These are phyloP conservation scores for Zophobas morio DNA, from an alignment of 1,140 invertebrate genomes.

Conservation along the genomic window DNA sequence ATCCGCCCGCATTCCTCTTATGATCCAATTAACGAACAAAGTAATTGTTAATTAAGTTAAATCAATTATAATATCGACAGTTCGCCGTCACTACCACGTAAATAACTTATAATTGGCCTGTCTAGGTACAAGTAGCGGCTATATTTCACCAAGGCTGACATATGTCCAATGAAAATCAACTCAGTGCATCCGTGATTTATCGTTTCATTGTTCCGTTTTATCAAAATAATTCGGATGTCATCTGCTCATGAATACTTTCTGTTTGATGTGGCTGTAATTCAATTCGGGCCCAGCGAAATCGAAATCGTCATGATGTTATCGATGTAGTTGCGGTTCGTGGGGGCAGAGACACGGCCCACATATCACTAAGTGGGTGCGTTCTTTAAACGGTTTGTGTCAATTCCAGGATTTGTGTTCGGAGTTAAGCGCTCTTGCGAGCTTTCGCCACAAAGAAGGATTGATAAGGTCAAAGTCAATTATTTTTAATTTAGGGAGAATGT, in stretches of 20 bases:
- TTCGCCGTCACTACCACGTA: constrained; percentile 34
- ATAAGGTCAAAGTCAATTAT: too few species aligned
- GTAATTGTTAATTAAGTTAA: constrained; percentile 59
- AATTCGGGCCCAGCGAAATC: constrained; percentile 40
- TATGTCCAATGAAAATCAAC: constrained; percentile 57
- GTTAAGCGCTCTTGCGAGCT: too few species aligned
- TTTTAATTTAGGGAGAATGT: too few species aligned
- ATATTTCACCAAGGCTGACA: constrained; percentile 52
- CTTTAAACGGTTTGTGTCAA: not conserved
- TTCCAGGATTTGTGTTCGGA: not conserved
- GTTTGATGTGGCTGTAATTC: constrained; percentile 53
- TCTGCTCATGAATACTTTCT: constrained; percentile 56
- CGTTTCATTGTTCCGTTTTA: constrained; percentile 54
- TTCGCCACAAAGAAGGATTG: too few species aligned
- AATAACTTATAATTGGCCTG: constrained; percentile 46
- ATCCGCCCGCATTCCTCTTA: constrained; percentile 58
- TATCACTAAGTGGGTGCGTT: too few species aligned
- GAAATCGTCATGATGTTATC: constrained; percentile 24
- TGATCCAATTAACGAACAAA: constrained; percentile 60
- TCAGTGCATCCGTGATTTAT: constrained; percentile 56
- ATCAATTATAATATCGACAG: constrained; percentile 48
- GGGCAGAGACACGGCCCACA: not conserved
- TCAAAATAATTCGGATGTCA: constrained; percentile 53
- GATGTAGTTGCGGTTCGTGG: constrained; percentile 3
- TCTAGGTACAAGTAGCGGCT: constrained; percentile 42